Base-by-base conservation (phyloP, 2,888 invertebrate species). In the Acronicta leporina region DNA sequence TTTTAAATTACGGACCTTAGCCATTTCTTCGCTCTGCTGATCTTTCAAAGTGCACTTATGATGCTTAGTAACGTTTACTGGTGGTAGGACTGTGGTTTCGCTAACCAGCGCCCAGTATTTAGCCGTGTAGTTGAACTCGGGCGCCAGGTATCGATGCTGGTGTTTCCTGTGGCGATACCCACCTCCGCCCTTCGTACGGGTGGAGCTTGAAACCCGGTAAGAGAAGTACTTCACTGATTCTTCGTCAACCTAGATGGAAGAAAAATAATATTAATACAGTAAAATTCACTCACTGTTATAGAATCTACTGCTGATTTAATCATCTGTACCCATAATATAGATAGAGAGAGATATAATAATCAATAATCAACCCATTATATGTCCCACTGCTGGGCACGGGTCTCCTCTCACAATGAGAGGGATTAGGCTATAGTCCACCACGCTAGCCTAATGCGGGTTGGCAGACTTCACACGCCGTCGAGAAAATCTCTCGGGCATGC, bases 51-150 rank as follows among this genome's bases (percentile, higher is more conserved):
- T 92, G 70, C 94, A 94, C 76, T 94, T 94, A 63, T 87, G 88
- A 59, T 92, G 90, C 64, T 91, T 92, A 15, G 84, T 90, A 14
- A 71, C 77, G 52, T 92, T 91, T 0, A 80, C 63, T 2, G 84
- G 81, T 0, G 90, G 86, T 2, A 87, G 78, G 0, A 87, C 84
- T 0, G 94, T 92, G 6, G 92, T 91, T 79, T 94, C 94, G 61
- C 93, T 93, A 62, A 93, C 92, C 15, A 94, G 73, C 0, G 94
- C 92, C 94, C 94, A 94, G 77, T 94, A 94, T 53, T 92, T 91
- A 5, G 91, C 92, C 0, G 94, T 94, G 73, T 92, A 90, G 81
- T 94, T 94, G 60, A 94, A 92, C 71, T 94, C 94, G 0, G 94
- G 94, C 0, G 94, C 94, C 55, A 94, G 87, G 77, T 94, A 94